Conservation (phyloP, 2,113 vertebrate genomes). For the Myanophis thanlyinensis region DNA sequence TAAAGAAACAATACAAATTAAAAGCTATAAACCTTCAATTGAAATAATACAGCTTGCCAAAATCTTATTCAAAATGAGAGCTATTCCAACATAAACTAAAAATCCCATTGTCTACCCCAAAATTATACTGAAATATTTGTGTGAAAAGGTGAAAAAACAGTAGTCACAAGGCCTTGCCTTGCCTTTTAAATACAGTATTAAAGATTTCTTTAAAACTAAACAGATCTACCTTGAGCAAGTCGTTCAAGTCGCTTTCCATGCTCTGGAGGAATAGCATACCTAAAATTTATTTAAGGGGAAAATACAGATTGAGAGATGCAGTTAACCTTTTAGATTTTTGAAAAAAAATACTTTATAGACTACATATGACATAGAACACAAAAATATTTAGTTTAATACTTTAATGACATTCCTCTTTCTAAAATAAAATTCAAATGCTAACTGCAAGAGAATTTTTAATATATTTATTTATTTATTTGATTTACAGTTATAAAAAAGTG, state of each 20-base stretch:
- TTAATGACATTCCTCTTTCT: background rate
- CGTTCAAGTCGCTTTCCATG: slow-evolving; percentile 94
- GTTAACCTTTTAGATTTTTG: background rate
- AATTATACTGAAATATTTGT: background rate
- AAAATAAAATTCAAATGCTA: background rate
- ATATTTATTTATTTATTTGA: background rate
- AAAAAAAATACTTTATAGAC: background rate
- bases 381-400: background rate
- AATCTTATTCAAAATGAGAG: slow-evolving; percentile 7
- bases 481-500: background rate
- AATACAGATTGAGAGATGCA: slow-evolving; percentile 12
- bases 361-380: background rate
- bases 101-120: background rate
- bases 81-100: slow-evolving; percentile 15
- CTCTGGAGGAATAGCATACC: slow-evolving; percentile 95
- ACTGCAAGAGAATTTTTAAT: background rate
- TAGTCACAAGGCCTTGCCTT: background rate
- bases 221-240: slow-evolving; percentile 86
- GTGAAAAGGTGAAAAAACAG: background rate
- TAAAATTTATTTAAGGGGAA: slow-evolving; percentile 69
- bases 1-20: background rate
- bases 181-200: slow-evolving; percentile 32
- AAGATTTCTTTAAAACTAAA: background rate
- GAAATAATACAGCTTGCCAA: slow-evolving; percentile 32
- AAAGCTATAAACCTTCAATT: background rate